Percentiles rank a stretch among this genome's conserved stretches.
Conservation (phyloP, 2,113 vertebrate species). For the Chionodraco myersi region DNA sequence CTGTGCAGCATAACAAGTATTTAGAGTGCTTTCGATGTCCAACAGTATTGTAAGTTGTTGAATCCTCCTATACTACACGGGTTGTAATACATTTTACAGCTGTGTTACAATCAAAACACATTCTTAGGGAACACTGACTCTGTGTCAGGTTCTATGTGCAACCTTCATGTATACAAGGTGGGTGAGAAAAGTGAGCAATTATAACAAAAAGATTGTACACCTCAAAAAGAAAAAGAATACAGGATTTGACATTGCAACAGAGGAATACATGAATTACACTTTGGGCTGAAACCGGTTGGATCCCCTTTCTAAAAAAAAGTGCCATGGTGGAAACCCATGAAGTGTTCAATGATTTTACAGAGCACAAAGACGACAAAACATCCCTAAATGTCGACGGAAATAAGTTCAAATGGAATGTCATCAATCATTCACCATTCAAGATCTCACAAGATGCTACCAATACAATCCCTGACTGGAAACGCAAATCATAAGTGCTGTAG, state of each 20-base stretch:
- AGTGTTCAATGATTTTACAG: slow-evolving; percentile 60
- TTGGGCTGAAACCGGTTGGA: slow-evolving; percentile 58
- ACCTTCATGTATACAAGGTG: slow-evolving; percentile 57
- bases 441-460: slow-evolving; percentile 14
- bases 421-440: slow-evolving; percentile 43
- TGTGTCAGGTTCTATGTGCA: slow-evolving; percentile 62
- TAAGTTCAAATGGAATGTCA: slow-evolving; percentile 46
- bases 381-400: slow-evolving; percentile 40
- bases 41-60: slow-evolving; percentile 44
- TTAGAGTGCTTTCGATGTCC: slow-evolving; percentile 63
- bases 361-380: slow-evolving; percentile 51
- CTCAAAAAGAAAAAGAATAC: slow-evolving; percentile 25
- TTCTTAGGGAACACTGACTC: slow-evolving; percentile 57
- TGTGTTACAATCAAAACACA: slow-evolving; percentile 60
- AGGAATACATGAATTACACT: slow-evolving; percentile 52
- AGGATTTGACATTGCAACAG: slow-evolving; percentile 43
- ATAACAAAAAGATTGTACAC: slow-evolving; percentile 36
- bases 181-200: slow-evolving; percentile 42
- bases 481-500: slow-evolving; percentile 35
- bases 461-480: slow-evolving; percentile 48
- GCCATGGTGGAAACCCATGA: slow-evolving; percentile 48
- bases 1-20: slow-evolving; percentile 72
- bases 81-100: slow-evolving; percentile 60
- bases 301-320: slow-evolving; percentile 65
- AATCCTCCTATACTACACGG: slow-evolving; percentile 51